These are phyloP conservation scores for Leptura quadrifasciata DNA, from an alignment of 2,888 invertebrate species.

Conservation along the genomic window DNA sequence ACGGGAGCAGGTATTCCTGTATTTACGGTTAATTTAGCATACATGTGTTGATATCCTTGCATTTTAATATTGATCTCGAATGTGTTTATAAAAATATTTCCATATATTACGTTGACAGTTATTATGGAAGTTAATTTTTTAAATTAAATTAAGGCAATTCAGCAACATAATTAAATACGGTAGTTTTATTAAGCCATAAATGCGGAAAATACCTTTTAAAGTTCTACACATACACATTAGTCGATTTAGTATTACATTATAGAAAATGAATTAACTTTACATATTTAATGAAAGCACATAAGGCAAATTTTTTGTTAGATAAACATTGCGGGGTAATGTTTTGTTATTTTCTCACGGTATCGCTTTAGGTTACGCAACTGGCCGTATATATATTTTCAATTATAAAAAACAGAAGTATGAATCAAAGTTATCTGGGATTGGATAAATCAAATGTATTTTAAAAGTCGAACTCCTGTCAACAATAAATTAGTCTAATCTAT, in stretches of 20 bases:
- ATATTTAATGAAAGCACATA: not conserved
- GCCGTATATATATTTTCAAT: not conserved
- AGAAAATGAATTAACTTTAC: conserved; percentile 8
- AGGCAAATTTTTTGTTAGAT: not conserved
- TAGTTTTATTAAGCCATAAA: not conserved
- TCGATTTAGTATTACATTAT: not conserved
- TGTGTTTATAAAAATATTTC: no score
- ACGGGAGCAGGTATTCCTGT: no score
- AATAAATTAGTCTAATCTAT: no score
- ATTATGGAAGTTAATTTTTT: no score
- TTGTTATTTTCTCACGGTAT: not conserved
- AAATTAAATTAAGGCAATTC: not conserved
- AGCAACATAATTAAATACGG: not conserved
- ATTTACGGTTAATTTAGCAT: no score
- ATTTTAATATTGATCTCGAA: no score
- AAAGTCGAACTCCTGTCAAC: not conserved
- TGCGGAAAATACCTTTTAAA: not conserved
- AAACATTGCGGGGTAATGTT: not conserved
- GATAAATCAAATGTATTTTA: not conserved
- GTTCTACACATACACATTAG: not conserved
- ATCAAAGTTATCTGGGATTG: not conserved
- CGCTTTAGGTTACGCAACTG: not conserved
- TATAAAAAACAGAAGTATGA: not conserved
- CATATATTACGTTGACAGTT: no score
- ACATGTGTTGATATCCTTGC: no score